A percentile compares a stretch with the other conserved stretches of the same genome.
Evolutionary conservation across 2,113 vertebrate genomes (phyloP).

Genomic region (Psilopogon haemacephalus): DNA sequence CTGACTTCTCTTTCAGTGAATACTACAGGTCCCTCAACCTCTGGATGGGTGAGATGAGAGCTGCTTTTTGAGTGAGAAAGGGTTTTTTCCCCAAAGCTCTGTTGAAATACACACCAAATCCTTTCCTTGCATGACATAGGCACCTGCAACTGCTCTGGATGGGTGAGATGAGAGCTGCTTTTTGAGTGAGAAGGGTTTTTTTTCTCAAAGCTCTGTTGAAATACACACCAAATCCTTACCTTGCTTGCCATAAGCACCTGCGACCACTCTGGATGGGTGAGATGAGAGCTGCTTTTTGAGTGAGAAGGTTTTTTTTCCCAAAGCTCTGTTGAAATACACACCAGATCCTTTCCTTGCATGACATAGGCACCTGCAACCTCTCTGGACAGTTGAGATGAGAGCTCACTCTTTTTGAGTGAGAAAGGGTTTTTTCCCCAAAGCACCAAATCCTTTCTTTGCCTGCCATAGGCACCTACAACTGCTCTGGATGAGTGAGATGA

Average conservation of each 20-base stretch:
- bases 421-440: too few species aligned
- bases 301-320: background rate
- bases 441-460: too few species aligned
- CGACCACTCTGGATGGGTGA: background rate
- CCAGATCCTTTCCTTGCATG: background rate
- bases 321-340: background rate
- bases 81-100: background rate
- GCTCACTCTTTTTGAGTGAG: background rate
- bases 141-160: background rate
- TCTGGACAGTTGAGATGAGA: background rate
- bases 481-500: too few species aligned
- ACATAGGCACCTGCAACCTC: background rate
- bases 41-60: background rate
- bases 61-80: background rate
- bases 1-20: background rate
- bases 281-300: background rate
- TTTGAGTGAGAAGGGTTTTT: background rate
- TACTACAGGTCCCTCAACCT: background rate
- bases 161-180: background rate
- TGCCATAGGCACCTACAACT: too few species aligned
- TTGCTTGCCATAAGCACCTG: background rate
- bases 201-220: background rate
- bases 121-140: background rate
- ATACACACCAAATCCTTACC: background rate
- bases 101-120: background rate